These are phyloP conservation scores for Chydorus sphaericus DNA, from an alignment of 2,888 invertebrate species.

Conservation along the genomic window DNA sequence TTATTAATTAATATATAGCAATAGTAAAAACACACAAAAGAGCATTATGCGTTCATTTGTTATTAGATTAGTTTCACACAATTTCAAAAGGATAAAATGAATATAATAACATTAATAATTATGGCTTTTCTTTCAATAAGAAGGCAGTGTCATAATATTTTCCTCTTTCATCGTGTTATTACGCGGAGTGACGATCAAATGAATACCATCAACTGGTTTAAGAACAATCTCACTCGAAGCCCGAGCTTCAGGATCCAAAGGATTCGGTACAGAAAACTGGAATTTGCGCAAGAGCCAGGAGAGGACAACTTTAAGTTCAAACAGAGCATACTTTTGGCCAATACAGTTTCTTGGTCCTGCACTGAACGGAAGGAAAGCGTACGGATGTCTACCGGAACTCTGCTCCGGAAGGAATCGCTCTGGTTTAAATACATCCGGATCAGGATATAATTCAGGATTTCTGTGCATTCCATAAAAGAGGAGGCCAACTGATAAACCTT, in stretches of 20 bases:
- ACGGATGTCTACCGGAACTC: conserved; percentile 26
- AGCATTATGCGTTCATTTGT: too few relatives aligned
- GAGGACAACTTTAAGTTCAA: conserved; percentile 42
- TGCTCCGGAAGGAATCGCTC: conserved; percentile 33
- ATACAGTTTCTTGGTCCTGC: conserved; percentile 28
- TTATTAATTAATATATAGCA: too few relatives aligned
- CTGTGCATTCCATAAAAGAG: conserved; percentile 30
- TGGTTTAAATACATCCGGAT: conserved; percentile 37
- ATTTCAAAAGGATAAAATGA: too few relatives aligned
- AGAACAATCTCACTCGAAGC: conserved; percentile 10
- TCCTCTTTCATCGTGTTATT: too few relatives aligned
- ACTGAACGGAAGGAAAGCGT: conserved; percentile 32
- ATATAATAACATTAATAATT: too few relatives aligned
- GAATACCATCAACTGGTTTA: conserved; percentile 2
- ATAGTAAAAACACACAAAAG: too few relatives aligned
- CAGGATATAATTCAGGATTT: conserved; percentile 34
- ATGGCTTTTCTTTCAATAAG: too few relatives aligned
- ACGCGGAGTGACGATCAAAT: background rate
- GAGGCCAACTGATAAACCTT: conserved; percentile 49
- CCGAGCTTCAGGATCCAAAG: background rate
- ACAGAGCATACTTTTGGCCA: conserved; percentile 39
- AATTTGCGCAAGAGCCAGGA: conserved; percentile 41
- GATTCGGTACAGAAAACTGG: conserved; percentile 26
- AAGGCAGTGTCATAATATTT: too few relatives aligned
- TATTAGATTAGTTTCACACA: too few relatives aligned